Base-by-base conservation (phyloP, 2,797 vertebrate genomes). In the Tiaroga cobitis region DNA sequence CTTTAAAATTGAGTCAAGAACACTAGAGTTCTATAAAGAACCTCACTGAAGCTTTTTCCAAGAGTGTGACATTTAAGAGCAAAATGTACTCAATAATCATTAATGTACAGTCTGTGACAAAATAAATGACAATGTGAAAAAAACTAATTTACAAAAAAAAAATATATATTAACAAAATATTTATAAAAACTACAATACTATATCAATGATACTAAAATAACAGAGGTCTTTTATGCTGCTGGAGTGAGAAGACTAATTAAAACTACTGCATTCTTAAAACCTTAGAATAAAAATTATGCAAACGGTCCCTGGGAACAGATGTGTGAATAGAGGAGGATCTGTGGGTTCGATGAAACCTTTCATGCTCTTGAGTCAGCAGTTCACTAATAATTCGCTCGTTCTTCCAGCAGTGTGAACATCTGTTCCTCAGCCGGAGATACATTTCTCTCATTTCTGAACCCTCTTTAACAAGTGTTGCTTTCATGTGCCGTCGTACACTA, bases 361-460 rank as follows among this genome's bases (percentile, higher is more conserved):
- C 34, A 21, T 78, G 51, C 75, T 61, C 75, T n/a, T 2, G 8
- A 78, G 54, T 79, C 76, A 79, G 56, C 37, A 8, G 54, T 81
- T 46, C 59, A 51, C 26, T 21, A 24, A 69, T 81, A 34, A 81
- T 26, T 83, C 56, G 9, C 41, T 51, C 2, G 19, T 59, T 67
- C 43, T 46, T 83, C 72, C 72, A 67, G 72, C 72, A 46, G 72
- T 65, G 59, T 39, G 56, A 83, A 83, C 82, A 83, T 67, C 72
- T 83, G 82, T 29, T 75, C 26, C 69, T 61, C 81, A 63, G 80
- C 49, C 49, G 16, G 80, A 75, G 70, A 83, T 13, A 18, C 69
- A 34, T 2, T 29, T 2, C 29, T 1, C 2, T 1, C 29, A 32
- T 79, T 65, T 32, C 18, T 39, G 41, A 10, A 3, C 8, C 37